phyloP scores from a whole-genome alignment of 2,797 vertebrate species.

The Bufotes viridis region DNA sequence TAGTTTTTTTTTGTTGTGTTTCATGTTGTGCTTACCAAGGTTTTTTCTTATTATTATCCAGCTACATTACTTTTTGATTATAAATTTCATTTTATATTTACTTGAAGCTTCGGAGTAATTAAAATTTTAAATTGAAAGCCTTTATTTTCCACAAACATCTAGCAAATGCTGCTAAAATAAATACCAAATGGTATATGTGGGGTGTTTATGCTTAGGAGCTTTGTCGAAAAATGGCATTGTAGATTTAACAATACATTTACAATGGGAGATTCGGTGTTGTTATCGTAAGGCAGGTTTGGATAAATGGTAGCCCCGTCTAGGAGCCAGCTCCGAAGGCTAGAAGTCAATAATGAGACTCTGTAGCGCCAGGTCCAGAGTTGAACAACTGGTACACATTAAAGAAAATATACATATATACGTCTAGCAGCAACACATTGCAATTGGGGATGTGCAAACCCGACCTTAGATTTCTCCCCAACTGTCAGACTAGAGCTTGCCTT shows the following conservation, averaged over 20 bases:
- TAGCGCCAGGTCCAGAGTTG: background rate
- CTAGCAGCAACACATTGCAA: too few species aligned
- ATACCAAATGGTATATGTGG: background rate
- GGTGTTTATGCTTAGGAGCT: background rate
- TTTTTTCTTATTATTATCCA: background rate
- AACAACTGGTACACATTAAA: too few species aligned
- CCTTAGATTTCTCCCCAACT: too few species aligned
- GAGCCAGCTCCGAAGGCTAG: background rate
- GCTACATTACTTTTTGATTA: slow-evolving; percentile 1
- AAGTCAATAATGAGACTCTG: background rate
- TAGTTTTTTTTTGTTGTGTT: background rate
- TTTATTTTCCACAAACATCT: background rate
- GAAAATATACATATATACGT: too few species aligned
- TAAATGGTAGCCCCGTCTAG: background rate
- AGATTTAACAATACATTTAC: background rate
- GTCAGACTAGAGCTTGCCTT: too few species aligned
- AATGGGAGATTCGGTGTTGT: background rate
- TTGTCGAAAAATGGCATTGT: background rate
- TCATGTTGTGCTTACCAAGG: background rate
- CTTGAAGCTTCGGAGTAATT: background rate
- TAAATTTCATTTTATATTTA: background rate
- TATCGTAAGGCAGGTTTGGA: background rate
- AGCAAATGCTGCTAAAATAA: background rate
- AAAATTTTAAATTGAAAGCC: background rate
- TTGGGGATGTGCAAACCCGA: too few species aligned